Conservation (phyloP, 2,888 invertebrate genomes). For the Chesias legatella region DNA sequence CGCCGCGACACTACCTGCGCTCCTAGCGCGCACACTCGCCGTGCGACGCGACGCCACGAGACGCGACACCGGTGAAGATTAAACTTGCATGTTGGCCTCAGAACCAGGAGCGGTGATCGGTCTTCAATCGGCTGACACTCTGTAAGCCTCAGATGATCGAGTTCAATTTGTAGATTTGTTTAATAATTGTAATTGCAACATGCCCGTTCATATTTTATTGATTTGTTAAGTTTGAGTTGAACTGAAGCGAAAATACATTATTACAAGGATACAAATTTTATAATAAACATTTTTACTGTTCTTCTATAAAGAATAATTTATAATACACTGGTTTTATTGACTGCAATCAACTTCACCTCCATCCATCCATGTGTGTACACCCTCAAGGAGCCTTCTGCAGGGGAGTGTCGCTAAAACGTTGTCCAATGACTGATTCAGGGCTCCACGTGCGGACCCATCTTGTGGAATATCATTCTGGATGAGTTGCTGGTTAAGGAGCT, state of each 20-base stretch:
- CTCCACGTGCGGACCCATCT: no score
- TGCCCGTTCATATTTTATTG: background rate
- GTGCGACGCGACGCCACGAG: background rate
- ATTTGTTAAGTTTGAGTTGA: constrained; percentile 15
- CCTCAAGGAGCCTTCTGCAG: no score
- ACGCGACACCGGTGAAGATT: background rate
- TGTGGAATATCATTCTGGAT: no score
- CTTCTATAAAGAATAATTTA: no score
- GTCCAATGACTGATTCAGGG: no score
- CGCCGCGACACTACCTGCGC: constrained; percentile 44
- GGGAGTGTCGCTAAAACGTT: no score
- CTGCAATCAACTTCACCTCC: no score
- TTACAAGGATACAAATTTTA: background rate
- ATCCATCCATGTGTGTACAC: no score
- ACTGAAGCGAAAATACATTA: background rate
- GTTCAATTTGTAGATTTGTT: background rate
- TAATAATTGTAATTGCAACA: background rate
- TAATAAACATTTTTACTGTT: constrained; percentile 11
- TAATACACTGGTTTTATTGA: no score
- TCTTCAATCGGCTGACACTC: background rate
- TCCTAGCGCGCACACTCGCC: constrained; percentile 12
- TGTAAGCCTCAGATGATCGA: background rate
- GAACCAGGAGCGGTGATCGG: no score
- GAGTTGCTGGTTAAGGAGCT: no score
- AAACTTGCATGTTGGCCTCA: no score